Evolutionary conservation across 2,113 vertebrate species (phyloP).

Genomic region (Peromyscus californicus): DNA sequence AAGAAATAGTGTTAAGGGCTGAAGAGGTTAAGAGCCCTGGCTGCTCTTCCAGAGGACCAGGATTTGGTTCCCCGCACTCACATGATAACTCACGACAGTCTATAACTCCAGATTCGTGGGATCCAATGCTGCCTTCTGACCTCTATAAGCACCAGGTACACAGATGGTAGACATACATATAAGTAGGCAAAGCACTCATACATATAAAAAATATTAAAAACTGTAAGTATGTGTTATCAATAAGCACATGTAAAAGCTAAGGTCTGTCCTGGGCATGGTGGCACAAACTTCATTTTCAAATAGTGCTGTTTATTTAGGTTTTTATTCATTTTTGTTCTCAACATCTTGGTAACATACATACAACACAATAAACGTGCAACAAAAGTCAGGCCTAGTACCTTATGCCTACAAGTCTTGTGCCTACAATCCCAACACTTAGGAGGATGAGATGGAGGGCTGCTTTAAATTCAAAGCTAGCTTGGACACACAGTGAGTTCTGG

Average conservation of each 20-base stretch:
- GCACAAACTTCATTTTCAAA: neutral
- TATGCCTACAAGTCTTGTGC: no score
- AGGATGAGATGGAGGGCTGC: neutral
- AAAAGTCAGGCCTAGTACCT: neutral
- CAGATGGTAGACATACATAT: neutral
- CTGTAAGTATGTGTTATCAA: neutral
- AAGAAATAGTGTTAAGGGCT: neutral
- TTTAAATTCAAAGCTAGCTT: neutral
- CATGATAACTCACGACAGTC: neutral
- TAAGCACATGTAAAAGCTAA: neutral
- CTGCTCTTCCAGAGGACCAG: neutral
- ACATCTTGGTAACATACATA: neutral
- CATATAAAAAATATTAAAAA: neutral
- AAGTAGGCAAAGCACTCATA: neutral
- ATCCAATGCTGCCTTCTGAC: neutral
- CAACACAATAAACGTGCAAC: neutral
- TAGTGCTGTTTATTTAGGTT: neutral
- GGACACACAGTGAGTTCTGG: neutral
- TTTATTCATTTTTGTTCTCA: slow-evolving; percentile 44
- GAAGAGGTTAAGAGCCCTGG: neutral
- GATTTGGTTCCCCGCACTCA: neutral
- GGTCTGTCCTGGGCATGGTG: neutral
- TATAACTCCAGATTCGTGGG: neutral
- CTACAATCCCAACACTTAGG: neutral
- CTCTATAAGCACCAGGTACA: neutral